Percentiles rank a stretch among this genome's conserved stretches.
These are phyloP conservation scores for Terrapene triunguis DNA, from an alignment of 2,113 vertebrate species.

Conservation along the genomic window DNA sequence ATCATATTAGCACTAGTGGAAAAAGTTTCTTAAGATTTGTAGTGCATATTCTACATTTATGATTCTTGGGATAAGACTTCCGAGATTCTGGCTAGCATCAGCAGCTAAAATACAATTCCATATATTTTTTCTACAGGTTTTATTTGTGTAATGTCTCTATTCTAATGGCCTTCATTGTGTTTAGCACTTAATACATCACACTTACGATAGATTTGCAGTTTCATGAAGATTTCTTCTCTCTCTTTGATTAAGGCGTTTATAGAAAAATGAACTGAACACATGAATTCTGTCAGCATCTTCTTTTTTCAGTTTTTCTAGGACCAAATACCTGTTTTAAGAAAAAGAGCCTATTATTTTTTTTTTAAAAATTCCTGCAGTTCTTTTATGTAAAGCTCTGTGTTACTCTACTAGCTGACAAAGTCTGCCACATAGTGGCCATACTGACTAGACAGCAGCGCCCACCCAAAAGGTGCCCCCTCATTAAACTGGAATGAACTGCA, in stretches of 20 bases:
- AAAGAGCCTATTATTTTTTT: not conserved
- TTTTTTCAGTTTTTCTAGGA: conserved; percentile 94
- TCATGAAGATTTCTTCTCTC: conserved; percentile 89
- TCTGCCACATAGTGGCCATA: not conserved
- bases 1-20: not conserved
- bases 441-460: not conserved
- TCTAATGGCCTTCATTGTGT: not conserved
- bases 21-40: not conserved
- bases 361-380: not conserved
- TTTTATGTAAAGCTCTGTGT: not conserved
- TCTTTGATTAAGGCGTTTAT: conserved; percentile 97
- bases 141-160: not conserved
- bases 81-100: not conserved
- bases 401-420: not conserved
- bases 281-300: conserved; percentile 95
- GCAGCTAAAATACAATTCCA: not conserved
- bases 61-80: not conserved
- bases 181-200: conserved; percentile 9
- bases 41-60: not conserved
- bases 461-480: not conserved
- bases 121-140: not conserved
- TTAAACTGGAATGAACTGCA: not conserved
- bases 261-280: conserved; percentile 98
- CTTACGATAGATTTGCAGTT: conserved; percentile 92
- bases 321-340: conserved; percentile 87